phyloP scores from a whole-genome alignment of 2,113 vertebrate genomes.

The Malurus elegans region DNA sequence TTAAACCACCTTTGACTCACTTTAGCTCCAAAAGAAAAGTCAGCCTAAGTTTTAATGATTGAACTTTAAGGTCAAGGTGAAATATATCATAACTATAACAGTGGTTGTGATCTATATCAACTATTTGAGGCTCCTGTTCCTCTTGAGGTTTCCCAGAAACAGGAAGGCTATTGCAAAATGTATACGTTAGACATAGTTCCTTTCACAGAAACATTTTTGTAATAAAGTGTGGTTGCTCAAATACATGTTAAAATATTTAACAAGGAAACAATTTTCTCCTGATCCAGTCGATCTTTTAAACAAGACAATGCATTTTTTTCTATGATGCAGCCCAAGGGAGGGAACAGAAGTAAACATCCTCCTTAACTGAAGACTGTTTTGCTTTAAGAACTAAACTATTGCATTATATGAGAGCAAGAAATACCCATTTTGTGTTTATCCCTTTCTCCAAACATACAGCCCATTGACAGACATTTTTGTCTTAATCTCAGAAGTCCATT shows the following conservation, averaged over 20 bases:
- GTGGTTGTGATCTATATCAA: neutral
- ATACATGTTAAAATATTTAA: slow-evolving; percentile 70
- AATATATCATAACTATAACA: neutral
- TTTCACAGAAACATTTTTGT: slow-evolving; percentile 66
- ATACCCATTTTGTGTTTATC: neutral
- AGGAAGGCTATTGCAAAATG: slow-evolving; percentile 55
- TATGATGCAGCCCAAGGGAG: slow-evolving; percentile 49
- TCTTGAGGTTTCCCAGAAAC: slow-evolving; percentile 40
- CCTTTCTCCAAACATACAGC: slow-evolving; percentile 19
- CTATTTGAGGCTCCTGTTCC: slow-evolving; percentile 21
- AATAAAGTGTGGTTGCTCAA: slow-evolving; percentile 63
- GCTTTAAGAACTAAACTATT: slow-evolving; percentile 54
- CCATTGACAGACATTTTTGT: neutral
- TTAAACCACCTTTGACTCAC: slow-evolving; percentile 55
- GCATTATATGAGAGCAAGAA: slow-evolving; percentile 53
- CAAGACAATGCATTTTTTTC: slow-evolving; percentile 59
- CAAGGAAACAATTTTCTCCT: slow-evolving; percentile 66
- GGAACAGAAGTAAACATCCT: slow-evolving; percentile 53
- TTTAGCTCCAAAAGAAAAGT: slow-evolving; percentile 39
- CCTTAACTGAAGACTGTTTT: slow-evolving; percentile 15
- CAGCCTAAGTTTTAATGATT: slow-evolving; percentile 31
- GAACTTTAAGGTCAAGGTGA: slow-evolving; percentile 66
- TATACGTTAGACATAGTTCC: slow-evolving; percentile 57
- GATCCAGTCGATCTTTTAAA: slow-evolving; percentile 69
- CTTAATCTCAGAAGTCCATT: neutral